phyloP scores from a whole-genome alignment of 1,140 invertebrate species.

The Meloidogyne floridensis region DNA sequence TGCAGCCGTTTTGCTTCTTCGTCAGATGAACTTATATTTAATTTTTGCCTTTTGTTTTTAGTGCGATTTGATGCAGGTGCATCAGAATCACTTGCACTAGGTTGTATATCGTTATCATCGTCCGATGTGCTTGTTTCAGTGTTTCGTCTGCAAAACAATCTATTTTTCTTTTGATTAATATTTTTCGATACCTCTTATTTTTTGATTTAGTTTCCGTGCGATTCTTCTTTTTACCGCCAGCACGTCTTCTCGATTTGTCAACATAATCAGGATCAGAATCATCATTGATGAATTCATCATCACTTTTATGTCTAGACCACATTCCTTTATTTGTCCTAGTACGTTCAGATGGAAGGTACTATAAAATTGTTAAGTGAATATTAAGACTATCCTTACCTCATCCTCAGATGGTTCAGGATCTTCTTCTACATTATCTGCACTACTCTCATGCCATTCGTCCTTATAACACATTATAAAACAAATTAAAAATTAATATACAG shows the following conservation, averaged over 20 bases:
- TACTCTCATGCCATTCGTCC: slow-evolving; percentile 29
- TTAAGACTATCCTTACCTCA: not conserved
- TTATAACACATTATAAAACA: not conserved
- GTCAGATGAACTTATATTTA: slow-evolving; percentile 6
- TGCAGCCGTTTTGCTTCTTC: not conserved
- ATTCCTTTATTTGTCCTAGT: slow-evolving; percentile 15
- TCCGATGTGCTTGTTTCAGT: slow-evolving; percentile 13
- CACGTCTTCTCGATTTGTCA: not conserved
- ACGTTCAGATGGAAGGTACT: slow-evolving; percentile 37
- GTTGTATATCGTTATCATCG: slow-evolving; percentile 13
- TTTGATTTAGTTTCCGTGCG: not conserved
- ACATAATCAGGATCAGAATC: slow-evolving; percentile 29
- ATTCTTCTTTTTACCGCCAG: slow-evolving; percentile 4
- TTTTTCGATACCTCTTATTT: not conserved
- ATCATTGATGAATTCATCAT: slow-evolving; percentile 33
- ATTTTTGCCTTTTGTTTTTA: slow-evolving; percentile 5
- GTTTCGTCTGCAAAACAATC: not conserved
- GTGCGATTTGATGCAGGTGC: slow-evolving; percentile 7
- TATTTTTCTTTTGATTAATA: not conserved
- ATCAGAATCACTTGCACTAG: slow-evolving; percentile 8
- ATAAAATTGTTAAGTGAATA: not conserved
- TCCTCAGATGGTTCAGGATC: slow-evolving; percentile 46
- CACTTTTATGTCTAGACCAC: slow-evolving; percentile 24
- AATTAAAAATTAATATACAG: slow-evolving; percentile 19
- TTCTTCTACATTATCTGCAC: slow-evolving; percentile 34